These are phyloP conservation scores for Lydus trimaculatus DNA, from an alignment of 2,888 invertebrate genomes.

Conservation along the genomic window DNA sequence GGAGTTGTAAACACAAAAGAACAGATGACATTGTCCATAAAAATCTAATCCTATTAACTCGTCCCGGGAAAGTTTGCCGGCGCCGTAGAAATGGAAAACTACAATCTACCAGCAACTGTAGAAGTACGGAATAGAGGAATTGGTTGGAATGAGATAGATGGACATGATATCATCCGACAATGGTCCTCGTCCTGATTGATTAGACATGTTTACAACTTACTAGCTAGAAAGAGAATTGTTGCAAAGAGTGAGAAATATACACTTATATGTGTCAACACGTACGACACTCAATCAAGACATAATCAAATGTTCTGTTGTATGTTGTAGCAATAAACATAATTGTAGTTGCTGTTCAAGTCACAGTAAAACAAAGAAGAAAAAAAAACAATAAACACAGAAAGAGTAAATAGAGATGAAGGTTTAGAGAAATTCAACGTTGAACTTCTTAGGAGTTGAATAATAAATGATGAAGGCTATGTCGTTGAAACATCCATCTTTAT, in stretches of 20 bases:
- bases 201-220: slow-evolving; percentile 46
- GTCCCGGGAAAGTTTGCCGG: slow-evolving; percentile 52
- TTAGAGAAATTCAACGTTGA: neutral
- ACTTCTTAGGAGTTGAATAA: slow-evolving; percentile 25
- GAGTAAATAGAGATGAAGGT: neutral
- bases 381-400: neutral
- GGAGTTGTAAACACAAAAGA: slow-evolving; percentile 54
- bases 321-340: neutral
- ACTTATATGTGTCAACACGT: slow-evolving; percentile 7
- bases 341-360: neutral
- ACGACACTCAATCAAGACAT: neutral
- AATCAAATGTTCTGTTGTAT: neutral
- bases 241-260: slow-evolving; percentile 20
- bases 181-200: slow-evolving; percentile 45
- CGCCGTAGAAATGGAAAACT: slow-evolving; percentile 49
- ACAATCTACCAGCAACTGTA: slow-evolving; percentile 39
- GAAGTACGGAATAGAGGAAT: slow-evolving; percentile 32
- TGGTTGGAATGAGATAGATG: slow-evolving; percentile 43
- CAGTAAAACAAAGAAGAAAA: no score
- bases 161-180: slow-evolving; percentile 38
- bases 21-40: slow-evolving; percentile 60
- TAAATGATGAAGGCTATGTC: slow-evolving; percentile 26
- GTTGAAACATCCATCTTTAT: slow-evolving; percentile 31
- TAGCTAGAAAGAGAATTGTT: slow-evolving; percentile 36
- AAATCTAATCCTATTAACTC: slow-evolving; percentile 61